These are phyloP conservation scores for Candoia aspera DNA, from an alignment of 2,113 vertebrate species.

Conservation along the genomic window DNA sequence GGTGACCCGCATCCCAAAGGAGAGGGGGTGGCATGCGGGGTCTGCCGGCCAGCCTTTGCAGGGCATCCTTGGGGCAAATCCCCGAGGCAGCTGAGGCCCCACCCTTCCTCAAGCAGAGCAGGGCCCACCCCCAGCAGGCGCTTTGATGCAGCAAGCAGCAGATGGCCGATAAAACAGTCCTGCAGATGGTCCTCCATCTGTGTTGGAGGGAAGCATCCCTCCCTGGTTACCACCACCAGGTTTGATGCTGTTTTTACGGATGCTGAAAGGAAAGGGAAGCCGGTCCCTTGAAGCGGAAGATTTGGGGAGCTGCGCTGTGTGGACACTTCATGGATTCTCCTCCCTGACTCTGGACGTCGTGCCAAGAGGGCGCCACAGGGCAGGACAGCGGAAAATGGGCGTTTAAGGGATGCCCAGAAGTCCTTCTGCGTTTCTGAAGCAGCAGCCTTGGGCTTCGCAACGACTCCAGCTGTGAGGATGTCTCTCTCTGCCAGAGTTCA, in stretches of 20 bases:
- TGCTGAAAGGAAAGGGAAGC: no score
- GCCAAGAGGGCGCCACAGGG: background rate
- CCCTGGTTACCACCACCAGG: slow-evolving; percentile 63
- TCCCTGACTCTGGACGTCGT: background rate
- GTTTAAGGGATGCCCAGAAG: no score
- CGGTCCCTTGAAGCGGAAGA: no score
- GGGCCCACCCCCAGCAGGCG: slow-evolving; percentile 36
- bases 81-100: slow-evolving; percentile 46
- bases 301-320: no score
- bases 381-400: no score
- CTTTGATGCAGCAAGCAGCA: slow-evolving; percentile 66
- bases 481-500: no score
- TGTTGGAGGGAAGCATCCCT: slow-evolving; percentile 74
- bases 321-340: no score
- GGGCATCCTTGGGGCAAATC: background rate
- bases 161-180: slow-evolving; percentile 74
- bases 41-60: accelerated
- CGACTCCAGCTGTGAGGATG: no score
- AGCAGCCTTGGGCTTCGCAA: background rate
- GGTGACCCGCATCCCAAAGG: no score
- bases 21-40: background rate
- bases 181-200: slow-evolving; percentile 80
- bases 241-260: no score
- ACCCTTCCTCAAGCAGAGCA: slow-evolving; percentile 7
- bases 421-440: background rate